Percentiles rank a stretch among this genome's conserved stretches.
Conservation (phyloP, 2,888 invertebrate genomes). For the Tachystola acroxantha region DNA sequence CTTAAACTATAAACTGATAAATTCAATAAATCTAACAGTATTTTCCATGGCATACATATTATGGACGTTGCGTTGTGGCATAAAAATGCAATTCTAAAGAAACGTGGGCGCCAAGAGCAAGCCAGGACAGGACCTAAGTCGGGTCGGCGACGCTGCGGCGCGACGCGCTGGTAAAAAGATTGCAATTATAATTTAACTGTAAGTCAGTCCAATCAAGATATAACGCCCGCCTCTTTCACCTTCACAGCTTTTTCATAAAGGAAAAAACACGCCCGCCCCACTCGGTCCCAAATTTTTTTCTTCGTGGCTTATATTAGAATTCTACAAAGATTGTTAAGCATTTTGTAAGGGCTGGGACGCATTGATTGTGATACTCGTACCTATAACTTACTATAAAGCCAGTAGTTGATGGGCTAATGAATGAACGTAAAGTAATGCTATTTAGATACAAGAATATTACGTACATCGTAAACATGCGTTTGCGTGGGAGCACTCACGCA, state of each 20-base stretch:
- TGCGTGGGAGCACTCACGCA: conserved; percentile 24
- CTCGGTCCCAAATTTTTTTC: not conserved
- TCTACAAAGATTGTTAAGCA: too few relatives aligned
- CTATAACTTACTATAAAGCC: too few relatives aligned
- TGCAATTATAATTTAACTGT: conserved; percentile 11
- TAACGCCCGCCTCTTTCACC: not conserved
- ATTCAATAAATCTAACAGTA: too few relatives aligned
- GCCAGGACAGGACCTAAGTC: not conserved
- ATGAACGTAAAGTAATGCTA: too few relatives aligned
- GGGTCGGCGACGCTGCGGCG: conserved; percentile 10
- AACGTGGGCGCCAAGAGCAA: too few relatives aligned
- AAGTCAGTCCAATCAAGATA: conserved; percentile 4
- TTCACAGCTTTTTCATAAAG: not conserved
- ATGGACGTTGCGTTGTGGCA: too few relatives aligned
- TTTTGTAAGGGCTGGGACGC: too few relatives aligned
- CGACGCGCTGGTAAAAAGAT: conserved; percentile 6
- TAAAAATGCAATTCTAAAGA: too few relatives aligned
- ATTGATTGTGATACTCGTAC: too few relatives aligned
- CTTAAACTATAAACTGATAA: too few relatives aligned
- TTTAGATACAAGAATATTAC: not conserved
- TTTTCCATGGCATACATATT: too few relatives aligned
- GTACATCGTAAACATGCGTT: conserved; percentile 7
- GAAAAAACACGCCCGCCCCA: not conserved
- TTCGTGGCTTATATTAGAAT: not conserved
- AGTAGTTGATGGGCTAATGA: too few relatives aligned